A percentile compares a stretch with the other conserved stretches of the same genome.
Conservation (phyloP, 2,797 vertebrate species). For the Meriones psammophilus region DNA sequence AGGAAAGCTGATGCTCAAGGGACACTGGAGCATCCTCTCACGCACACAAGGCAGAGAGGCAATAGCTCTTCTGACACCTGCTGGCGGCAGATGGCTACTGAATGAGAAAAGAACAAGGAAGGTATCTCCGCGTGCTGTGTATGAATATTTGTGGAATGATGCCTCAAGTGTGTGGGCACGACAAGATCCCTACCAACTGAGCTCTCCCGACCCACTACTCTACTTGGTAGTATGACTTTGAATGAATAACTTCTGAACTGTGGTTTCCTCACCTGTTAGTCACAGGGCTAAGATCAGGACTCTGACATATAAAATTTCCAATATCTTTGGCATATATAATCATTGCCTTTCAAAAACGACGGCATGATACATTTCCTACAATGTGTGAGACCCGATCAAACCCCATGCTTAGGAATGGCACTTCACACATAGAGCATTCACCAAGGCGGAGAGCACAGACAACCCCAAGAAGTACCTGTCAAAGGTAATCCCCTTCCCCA, state of each 20-base stretch:
- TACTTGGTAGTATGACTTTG: neutral
- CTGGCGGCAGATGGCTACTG: neutral
- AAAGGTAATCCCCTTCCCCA: slow-evolving; percentile 98
- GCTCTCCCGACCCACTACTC: neutral
- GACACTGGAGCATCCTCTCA: neutral
- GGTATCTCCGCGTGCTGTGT: neutral
- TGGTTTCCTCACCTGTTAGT: neutral
- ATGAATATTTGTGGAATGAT: neutral
- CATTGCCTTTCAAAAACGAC: neutral
- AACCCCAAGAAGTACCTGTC: slow-evolving; percentile 92
- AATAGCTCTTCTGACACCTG: neutral
- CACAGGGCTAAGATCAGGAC: neutral
- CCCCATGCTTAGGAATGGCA: neutral
- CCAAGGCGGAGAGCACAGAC: neutral
- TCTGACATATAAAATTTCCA: neutral
- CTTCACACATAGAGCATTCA: neutral
- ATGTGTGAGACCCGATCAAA: neutral
- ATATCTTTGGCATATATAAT: neutral
- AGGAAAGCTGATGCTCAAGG: neutral
- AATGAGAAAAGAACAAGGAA: neutral
- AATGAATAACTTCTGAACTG: neutral
- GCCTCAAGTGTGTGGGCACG: neutral
- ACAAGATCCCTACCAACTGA: neutral
- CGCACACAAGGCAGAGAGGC: neutral
- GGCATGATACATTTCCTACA: neutral